Conservation (phyloP, 2,113 vertebrate genomes). For the Echinops telfairi region DNA sequence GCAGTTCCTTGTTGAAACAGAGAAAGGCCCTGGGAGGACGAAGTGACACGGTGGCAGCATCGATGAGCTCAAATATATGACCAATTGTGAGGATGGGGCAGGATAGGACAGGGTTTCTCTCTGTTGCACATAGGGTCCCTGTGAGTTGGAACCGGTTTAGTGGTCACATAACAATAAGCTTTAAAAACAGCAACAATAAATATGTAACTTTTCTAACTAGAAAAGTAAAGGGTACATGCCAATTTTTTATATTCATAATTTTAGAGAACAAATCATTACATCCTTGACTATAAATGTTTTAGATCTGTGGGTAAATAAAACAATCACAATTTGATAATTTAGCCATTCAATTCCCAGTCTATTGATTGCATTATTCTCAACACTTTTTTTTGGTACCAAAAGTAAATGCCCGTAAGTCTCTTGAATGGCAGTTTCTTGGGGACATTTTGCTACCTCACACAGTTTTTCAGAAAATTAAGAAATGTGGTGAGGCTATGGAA, state of each 20-base stretch:
- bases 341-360: slow-evolving; percentile 30
- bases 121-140: background rate
- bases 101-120: background rate
- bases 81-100: background rate
- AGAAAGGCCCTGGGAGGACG: too few relatives aligned
- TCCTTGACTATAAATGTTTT: slow-evolving; percentile 41
- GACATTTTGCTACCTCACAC: background rate
- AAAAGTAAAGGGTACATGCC: background rate
- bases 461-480: slow-evolving; percentile 38
- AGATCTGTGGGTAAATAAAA: slow-evolving; percentile 47
- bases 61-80: background rate
- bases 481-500: background rate
- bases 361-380: slow-evolving; percentile 39
- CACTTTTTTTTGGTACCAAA: background rate
- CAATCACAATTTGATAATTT: slow-evolving; percentile 53
- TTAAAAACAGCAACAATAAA: too few relatives aligned
- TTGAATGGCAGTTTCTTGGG: background rate
- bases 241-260: slow-evolving; percentile 31
- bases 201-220: slow-evolving; percentile 18
- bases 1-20: too few relatives aligned
- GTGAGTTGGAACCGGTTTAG: background rate
- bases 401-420: slow-evolving; percentile 39
- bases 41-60: background rate
- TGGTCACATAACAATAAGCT: background rate
- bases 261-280: slow-evolving; percentile 3